Evolutionary conservation across 2,797 vertebrate species (phyloP), one percentile per base, ranked within the genome.

Genomic region (Rhinatrema bivittatum): DNA sequence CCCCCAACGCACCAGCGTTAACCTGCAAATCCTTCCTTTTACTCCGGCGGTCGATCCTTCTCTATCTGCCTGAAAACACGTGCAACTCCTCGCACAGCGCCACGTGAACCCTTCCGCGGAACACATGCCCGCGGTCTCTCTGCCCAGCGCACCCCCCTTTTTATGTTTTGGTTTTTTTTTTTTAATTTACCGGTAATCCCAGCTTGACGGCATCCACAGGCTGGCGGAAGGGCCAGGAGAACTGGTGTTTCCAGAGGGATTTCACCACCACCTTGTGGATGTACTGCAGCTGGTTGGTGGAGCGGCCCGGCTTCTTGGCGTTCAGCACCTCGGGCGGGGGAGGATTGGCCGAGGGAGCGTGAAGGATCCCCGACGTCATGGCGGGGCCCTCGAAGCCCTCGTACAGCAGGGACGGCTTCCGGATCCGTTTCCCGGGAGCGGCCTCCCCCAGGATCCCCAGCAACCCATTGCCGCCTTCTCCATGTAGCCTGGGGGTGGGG

Each of bases 171-270:
- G n/a, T n/a, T n/a, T n/a, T n/a, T n/a, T n/a, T n/a, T n/a, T n/a
- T n/a, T n/a, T n/a, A n/a, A n/a, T n/a, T 89, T 70, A 96, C 93
- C 48, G 93, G 92, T 23, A 96, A 62, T 37, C 55, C 84, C 65
- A 96, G 79, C 54, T 93, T 94, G 57, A 60, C 44, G 0, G 93
- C 86, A 3, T 97, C 93, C 9, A 97, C 93, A 0, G 93, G 93
- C 39, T 95, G 90, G 2, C 94, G 87, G 46, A 97, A 97, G 1
- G 93, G 93, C 93, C 93, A 96, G 0, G 93, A 92, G 7, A 96
- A 97, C 68, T 96, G 92, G 38, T 97, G 93, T 25, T 93, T 87
- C 93, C 91, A 97, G 12, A 97, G 46, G 2, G 91, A 91, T 50
- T 96, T 95, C 68, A 94, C 86, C 32, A 96, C 74, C 52, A 86